Evolutionary conservation across 2,113 vertebrate genomes (phyloP).

Genomic region (Miniopterus natalensis): DNA sequence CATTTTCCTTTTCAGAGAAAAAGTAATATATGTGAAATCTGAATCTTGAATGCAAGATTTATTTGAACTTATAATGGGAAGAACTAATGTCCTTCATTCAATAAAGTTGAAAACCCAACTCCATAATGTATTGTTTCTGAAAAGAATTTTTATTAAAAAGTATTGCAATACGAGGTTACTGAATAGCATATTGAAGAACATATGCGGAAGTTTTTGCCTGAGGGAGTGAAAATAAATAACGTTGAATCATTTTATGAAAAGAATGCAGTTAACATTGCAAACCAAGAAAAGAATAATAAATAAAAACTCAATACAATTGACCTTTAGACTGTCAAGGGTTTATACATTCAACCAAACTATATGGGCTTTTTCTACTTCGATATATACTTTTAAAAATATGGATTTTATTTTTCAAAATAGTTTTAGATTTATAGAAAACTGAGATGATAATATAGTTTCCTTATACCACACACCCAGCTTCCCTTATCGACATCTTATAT

Average conservation of each 20-base stretch:
- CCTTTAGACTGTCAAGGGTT: slow-evolving; percentile 11
- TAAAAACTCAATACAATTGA: neutral
- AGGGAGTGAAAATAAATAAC: slow-evolving; percentile 63
- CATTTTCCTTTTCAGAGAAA: slow-evolving; percentile 51
- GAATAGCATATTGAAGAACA: slow-evolving; percentile 19
- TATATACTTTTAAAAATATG: neutral
- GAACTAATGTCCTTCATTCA: slow-evolving; percentile 9
- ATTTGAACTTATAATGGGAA: slow-evolving; percentile 52
- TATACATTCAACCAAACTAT: neutral
- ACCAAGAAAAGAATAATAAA: slow-evolving; percentile 38
- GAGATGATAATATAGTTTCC: neutral
- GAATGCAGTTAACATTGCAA: slow-evolving; percentile 9
- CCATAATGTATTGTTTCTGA: slow-evolving; percentile 48
- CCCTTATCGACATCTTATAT: neutral
- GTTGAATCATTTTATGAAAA: slow-evolving; percentile 54
- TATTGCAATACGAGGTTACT: slow-evolving; percentile 39
- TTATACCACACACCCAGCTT: neutral
- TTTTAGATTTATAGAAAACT: slow-evolving; percentile 15
- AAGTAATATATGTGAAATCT: slow-evolving; percentile 36
- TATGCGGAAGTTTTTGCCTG: slow-evolving; percentile 4
- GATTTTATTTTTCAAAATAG: neutral
- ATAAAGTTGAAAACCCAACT: slow-evolving; percentile 53
- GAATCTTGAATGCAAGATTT: slow-evolving; percentile 51
- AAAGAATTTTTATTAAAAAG: slow-evolving; percentile 70
- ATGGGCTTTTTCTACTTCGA: slow-evolving; percentile 32